Base-by-base conservation (phyloP, 2,888 invertebrate genomes). In the Paralinhomoeus sp. region DNA sequence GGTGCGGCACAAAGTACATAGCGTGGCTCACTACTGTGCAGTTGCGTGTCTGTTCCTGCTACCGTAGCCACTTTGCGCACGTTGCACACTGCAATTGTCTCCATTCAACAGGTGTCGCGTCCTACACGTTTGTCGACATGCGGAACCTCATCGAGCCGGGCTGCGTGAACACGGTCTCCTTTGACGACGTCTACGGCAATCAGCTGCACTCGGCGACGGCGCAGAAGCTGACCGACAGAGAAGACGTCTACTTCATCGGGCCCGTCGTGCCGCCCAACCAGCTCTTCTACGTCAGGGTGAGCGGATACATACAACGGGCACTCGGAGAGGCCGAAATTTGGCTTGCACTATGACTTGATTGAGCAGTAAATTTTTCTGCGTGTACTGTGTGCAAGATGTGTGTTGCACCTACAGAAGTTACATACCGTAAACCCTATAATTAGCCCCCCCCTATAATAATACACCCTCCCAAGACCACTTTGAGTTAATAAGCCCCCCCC, bases 241-340 rank as follows among this genome's bases (percentile, higher is more conserved):
- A 61, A 1, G 53, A 54, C 38, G 53, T 69, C 41, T 76, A 73
- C 57, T 58, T 67, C 34, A 70, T 73, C 1, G 67, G 72, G 1
- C 68, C 72, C 0, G 74, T 77, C 51, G 57, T 72, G 39, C 75
- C 76, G 2, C 77, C 77, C 0, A 67, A 72, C 23, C 71, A 71
- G 3, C 71, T 73, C 52, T 77, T 76, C 61, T 75, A 75, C 59
- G 67, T 77, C 37, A 71, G 72, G 61, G 75, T 75, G 53, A 66
- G 68, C 64, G 44, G 22, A 5, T 51, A 58, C 20, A 33, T 36
- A 33, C 23, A 36, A 33, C 13, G 20, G 37, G 22, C 46, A 23
- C 13, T n/a, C 21, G 3, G 41, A 34, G 15, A 23, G 2, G 45
- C 21, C 17, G 35, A 18, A 20, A 17, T 36, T 36, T 46, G 21